Evolutionary conservation across 2,113 vertebrate species (phyloP).

Genomic region (Pelvicachromis taeniatus): DNA sequence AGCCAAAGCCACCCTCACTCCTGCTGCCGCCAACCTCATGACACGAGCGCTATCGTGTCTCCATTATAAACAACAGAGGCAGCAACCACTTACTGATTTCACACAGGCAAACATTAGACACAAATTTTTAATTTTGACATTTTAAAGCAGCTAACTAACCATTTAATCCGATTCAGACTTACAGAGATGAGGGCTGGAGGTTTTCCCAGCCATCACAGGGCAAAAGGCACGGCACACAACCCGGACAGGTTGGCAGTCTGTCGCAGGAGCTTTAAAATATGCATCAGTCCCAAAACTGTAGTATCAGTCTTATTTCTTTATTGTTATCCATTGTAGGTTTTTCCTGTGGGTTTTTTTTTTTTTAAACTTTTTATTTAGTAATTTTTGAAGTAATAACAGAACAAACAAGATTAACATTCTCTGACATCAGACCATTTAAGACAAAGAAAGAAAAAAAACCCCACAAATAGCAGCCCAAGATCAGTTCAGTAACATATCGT

Average conservation of each 20-base stretch:
- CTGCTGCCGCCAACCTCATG: neutral
- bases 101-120: neutral
- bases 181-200: rapidly evolving
- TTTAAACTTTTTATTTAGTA: too few relatives aligned
- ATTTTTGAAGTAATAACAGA: too few relatives aligned
- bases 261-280: neutral
- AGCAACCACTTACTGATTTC: neutral
- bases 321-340: neutral
- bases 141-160: neutral
- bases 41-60: neutral
- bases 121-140: neutral
- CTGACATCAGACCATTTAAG: too few relatives aligned
- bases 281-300: neutral
- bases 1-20: neutral
- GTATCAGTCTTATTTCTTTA: neutral
- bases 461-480: too few relatives aligned
- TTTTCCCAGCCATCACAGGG: neutral
- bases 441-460: too few relatives aligned
- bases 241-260: neutral
- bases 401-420: too few relatives aligned
- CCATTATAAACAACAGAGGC: neutral
- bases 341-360: too few relatives aligned
- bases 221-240: neutral
- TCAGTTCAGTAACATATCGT: too few relatives aligned
- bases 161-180: neutral